These are phyloP conservation scores for Protosalanx chinensis DNA, from an alignment of 2,797 vertebrate genomes.

Conservation along the genomic window DNA sequence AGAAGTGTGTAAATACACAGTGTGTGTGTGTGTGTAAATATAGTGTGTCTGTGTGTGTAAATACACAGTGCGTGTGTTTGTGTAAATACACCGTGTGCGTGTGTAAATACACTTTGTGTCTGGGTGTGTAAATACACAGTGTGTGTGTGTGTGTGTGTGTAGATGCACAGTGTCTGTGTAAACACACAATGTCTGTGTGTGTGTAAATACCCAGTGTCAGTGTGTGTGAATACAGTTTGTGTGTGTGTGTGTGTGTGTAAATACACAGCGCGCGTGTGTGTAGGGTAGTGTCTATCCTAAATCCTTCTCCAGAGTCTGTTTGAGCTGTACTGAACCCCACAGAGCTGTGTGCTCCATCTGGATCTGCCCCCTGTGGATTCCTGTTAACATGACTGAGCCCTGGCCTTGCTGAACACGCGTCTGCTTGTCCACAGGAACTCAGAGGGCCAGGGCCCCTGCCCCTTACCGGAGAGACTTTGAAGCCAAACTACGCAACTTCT, in stretches of 20 bases:
- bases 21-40: conserved; percentile 7
- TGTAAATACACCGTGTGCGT: not conserved
- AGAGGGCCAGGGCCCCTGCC: conserved; percentile 84
- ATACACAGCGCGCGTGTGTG: conserved; percentile 4
- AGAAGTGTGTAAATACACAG: not conserved
- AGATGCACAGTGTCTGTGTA: too few relatives aligned
- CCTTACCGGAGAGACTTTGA: conserved; percentile 88
- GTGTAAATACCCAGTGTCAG: too few relatives aligned
- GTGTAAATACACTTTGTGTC: not conserved
- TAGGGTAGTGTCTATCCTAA: not conserved
- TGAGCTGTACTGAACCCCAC: too few relatives aligned
- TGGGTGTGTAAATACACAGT: conserved; percentile 3
- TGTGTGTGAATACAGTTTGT: too few relatives aligned
- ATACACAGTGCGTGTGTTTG: not conserved
- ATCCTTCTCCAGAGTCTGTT: not conserved
- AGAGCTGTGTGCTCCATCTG: not conserved
- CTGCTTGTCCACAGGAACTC: conserved; percentile 68
- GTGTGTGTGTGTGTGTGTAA: conserved; percentile 11
- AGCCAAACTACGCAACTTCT: conserved; percentile 88
- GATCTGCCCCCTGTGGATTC: not conserved
- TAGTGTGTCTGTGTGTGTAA: conserved; percentile 8
- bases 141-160: conserved; percentile 2
- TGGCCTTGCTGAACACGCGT: not conserved
- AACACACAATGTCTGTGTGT: not conserved
- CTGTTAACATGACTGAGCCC: too few relatives aligned